These are phyloP conservation scores for Glyptemys insculpta DNA, from an alignment of 2,797 vertebrate species.

Conservation along the genomic window DNA sequence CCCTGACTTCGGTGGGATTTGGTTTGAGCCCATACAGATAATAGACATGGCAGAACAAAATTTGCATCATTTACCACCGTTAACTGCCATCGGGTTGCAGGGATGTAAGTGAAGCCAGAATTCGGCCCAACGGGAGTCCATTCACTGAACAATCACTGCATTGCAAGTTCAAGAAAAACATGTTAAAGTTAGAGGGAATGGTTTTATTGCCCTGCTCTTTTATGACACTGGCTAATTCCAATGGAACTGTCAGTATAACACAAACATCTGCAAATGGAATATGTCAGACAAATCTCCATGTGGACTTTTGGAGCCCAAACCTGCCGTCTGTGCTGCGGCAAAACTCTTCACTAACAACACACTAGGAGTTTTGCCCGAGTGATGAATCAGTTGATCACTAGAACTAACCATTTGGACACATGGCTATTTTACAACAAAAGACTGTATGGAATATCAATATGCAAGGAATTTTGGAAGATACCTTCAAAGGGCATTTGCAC, in stretches of 20 bases:
- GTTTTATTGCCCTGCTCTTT: background rate
- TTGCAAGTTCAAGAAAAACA: conserved; percentile 38
- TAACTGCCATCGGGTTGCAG: conserved; percentile 10
- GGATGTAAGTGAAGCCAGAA: conserved; percentile 7
- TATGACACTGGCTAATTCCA: conserved; percentile 28
- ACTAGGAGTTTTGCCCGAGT: accelerated
- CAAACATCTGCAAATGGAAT: conserved; percentile 17
- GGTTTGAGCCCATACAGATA: background rate
- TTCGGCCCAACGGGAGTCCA: background rate
- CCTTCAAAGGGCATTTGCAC: background rate
- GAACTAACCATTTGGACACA: background rate
- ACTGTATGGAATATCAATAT: background rate
- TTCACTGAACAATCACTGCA: background rate
- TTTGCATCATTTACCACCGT: background rate
- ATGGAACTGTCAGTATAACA: conserved; percentile 2
- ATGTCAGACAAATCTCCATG: accelerated
- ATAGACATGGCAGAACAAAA: background rate
- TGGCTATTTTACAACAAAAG: background rate
- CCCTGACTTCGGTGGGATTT: background rate
- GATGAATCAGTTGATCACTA: background rate
- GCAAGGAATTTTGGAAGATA: background rate
- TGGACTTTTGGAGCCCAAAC: background rate
- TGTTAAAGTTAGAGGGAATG: background rate
- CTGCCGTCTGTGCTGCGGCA: background rate
- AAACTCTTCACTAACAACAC: accelerated